Percentiles rank a stretch among this genome's conserved stretches.
Evolutionary conservation across 2,797 vertebrate species (phyloP).

Genomic region (Australoheros facetus): DNA sequence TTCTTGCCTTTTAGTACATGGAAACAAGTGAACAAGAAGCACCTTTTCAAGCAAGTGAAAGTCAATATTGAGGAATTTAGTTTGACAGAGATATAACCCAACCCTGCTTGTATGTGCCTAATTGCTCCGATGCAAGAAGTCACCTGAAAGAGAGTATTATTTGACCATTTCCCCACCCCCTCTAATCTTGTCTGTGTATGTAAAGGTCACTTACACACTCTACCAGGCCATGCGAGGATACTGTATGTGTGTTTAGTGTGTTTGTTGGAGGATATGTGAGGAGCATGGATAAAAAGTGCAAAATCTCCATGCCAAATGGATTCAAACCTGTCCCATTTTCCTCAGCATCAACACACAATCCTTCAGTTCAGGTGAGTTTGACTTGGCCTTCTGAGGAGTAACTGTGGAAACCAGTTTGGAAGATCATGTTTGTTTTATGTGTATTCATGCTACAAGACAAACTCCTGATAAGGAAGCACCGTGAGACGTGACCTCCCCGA

Average conservation of each 20-base stretch:
- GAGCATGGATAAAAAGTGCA: not conserved
- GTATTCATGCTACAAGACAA: not conserved
- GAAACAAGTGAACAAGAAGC: not conserved
- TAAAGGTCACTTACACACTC: not conserved
- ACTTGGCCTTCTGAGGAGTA: conserved; percentile 4
- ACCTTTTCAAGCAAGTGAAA: not conserved
- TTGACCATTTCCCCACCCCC: not conserved
- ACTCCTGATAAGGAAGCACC: not conserved
- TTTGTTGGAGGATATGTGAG: conserved; percentile 19
- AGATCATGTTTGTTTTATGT: not conserved
- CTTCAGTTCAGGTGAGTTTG: conserved; percentile 6
- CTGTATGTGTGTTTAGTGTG: not conserved
- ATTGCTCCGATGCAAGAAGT: not conserved
- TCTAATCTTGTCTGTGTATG: not conserved
- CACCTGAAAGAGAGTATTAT: not conserved
- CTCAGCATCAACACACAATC: not conserved
- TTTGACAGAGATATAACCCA: not conserved
- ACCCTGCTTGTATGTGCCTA: no score
- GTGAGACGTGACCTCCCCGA: not conserved
- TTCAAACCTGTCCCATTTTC: not conserved
- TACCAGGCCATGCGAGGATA: not conserved
- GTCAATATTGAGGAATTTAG: not conserved
- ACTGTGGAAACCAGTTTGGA: not conserved
- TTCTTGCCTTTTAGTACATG: not conserved
- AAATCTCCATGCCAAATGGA: conserved; percentile 23